A percentile compares a stretch with the other conserved stretches of the same genome.
Conservation (phyloP, 2,113 vertebrate species). For the Sclerurus mexicanus region DNA sequence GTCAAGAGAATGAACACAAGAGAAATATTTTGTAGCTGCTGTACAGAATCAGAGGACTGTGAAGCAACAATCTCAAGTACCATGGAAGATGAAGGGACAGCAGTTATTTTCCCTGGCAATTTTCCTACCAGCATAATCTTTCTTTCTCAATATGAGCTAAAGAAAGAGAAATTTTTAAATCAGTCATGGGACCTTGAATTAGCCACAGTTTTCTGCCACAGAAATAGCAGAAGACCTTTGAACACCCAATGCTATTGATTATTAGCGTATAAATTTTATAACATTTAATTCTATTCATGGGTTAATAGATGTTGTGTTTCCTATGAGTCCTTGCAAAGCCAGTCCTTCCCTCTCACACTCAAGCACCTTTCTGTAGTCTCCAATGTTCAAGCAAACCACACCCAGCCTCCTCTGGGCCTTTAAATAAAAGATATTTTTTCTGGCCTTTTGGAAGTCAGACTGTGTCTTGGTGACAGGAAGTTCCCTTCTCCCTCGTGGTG, state of each 20-base stretch:
- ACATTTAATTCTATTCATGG: not conserved
- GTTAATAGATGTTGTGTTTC: not conserved
- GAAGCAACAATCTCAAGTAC: not conserved
- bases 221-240: not conserved
- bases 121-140: not conserved
- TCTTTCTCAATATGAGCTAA: not conserved
- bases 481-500: fast-evolving
- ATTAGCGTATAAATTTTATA: not conserved
- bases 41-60: not conserved
- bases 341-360: not conserved
- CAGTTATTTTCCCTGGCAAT: not conserved
- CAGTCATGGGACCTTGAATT: not conserved
- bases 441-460: not conserved
- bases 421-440: not conserved
- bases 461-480: not conserved
- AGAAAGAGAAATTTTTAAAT: not conserved
- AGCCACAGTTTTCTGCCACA: not conserved
- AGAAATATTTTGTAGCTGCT: not conserved
- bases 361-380: not conserved
- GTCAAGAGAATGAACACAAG: not conserved
- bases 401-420: fast-evolving
- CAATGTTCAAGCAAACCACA: not conserved
- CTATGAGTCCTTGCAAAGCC: not conserved
- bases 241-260: not conserved
- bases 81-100: not conserved